These are phyloP conservation scores for Cebus imitator DNA, from an alignment of 2,113 vertebrate genomes.

Conservation along the genomic window DNA sequence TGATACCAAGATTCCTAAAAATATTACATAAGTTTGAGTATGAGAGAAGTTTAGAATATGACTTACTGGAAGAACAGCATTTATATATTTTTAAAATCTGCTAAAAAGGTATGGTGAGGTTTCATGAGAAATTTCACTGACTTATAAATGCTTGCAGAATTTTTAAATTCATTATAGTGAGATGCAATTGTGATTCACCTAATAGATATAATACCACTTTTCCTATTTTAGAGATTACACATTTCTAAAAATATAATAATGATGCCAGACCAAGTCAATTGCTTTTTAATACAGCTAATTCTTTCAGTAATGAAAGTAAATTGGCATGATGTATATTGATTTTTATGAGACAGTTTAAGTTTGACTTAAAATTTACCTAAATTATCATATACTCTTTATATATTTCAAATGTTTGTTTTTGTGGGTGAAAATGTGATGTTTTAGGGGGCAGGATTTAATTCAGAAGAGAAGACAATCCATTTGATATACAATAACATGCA, in stretches of 20 bases:
- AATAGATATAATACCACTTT: background rate
- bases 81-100: background rate
- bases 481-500: background rate
- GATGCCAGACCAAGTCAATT: background rate
- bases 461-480: background rate
- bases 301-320: background rate
- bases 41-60: background rate
- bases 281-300: background rate
- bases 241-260: background rate
- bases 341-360: background rate
- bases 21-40: background rate
- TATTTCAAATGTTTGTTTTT: background rate
- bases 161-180: background rate
- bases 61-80: background rate
- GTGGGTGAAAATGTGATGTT: background rate
- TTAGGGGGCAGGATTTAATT: background rate
- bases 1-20: background rate
- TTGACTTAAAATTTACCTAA: background rate
- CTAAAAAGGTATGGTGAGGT: background rate
- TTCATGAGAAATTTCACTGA: slow-evolving; percentile 13
- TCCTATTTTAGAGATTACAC: background rate
- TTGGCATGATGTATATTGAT: background rate
- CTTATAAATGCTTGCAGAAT: background rate
- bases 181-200: background rate
- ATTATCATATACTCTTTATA: background rate